These are phyloP conservation scores for Eptesicus fuscus DNA, from an alignment of 2,113 vertebrate genomes.

Conservation along the genomic window DNA sequence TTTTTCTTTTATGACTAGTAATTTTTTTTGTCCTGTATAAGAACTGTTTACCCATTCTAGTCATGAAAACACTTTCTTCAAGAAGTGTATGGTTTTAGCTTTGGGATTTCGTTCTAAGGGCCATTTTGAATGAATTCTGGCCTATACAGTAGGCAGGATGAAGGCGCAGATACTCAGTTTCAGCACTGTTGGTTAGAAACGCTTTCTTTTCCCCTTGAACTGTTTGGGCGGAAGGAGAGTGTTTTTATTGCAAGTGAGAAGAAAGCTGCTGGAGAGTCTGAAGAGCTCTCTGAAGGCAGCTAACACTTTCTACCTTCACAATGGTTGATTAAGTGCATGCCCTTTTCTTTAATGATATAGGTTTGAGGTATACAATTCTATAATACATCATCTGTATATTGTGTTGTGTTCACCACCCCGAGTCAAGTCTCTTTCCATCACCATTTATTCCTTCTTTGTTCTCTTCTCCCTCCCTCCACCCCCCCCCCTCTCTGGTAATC, in stretches of 20 bases:
- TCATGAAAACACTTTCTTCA: not conserved
- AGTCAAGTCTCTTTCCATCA: not conserved
- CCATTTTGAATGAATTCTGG: not conserved
- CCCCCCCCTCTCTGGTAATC: not conserved
- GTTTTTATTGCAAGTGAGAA: not conserved
- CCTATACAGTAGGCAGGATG: not conserved
- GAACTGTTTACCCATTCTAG: not conserved
- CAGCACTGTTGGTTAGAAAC: not conserved
- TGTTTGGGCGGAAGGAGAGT: not conserved
- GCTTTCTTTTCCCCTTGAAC: not conserved
- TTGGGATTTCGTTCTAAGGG: not conserved
- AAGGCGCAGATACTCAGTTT: not conserved
- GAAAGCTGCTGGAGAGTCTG: not conserved
- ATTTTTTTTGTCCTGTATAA: not conserved
- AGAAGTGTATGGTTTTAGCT: not conserved
- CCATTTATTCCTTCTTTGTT: not conserved
- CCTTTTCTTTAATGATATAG: not conserved
- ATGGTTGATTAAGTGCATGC: not conserved
- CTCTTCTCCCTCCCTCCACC: not conserved
- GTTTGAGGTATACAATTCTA: not conserved
- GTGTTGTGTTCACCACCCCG: not conserved
- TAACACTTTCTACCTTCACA: not conserved
- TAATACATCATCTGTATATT: not conserved
- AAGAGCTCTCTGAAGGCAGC: not conserved
- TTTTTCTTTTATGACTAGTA: constrained; percentile 11